Percentiles rank a stretch among this genome's conserved stretches.
These are phyloP conservation scores for Phaethornis superciliosus DNA, from an alignment of 2,113 vertebrate species.

Conservation along the genomic window DNA sequence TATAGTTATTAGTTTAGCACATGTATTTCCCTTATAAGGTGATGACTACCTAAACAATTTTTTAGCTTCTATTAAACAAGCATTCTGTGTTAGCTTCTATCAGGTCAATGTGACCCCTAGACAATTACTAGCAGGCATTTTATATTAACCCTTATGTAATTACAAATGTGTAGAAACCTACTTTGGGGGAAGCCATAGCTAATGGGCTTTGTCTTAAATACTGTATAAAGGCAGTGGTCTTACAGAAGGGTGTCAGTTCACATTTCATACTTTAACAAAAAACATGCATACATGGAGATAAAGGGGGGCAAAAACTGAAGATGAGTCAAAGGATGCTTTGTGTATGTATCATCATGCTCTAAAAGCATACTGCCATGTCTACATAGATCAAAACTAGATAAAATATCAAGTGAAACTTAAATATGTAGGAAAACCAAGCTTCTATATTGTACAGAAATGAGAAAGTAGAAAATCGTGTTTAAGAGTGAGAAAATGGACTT, in stretches of 20 bases:
- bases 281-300: fast-evolving
- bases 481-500: too few species aligned
- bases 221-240: background rate
- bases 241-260: background rate
- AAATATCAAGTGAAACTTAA: background rate
- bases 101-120: too few species aligned
- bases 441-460: background rate
- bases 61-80: too few species aligned
- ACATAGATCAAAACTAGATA: background rate
- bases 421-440: background rate
- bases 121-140: too few species aligned
- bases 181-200: background rate
- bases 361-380: background rate
- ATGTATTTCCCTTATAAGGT: too few species aligned
- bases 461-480: too few species aligned
- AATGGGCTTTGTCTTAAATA: background rate
- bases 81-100: too few species aligned
- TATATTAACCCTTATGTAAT: too few species aligned
- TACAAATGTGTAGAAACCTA: background rate
- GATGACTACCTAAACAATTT: too few species aligned
- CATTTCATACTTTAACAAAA: background rate
- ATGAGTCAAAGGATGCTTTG: background rate
- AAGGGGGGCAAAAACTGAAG: background rate
- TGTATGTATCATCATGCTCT: background rate
- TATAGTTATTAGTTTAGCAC: too few species aligned